Base-by-base conservation (phyloP, 2,888 invertebrate genomes). In the Onchidella celtica region DNA sequence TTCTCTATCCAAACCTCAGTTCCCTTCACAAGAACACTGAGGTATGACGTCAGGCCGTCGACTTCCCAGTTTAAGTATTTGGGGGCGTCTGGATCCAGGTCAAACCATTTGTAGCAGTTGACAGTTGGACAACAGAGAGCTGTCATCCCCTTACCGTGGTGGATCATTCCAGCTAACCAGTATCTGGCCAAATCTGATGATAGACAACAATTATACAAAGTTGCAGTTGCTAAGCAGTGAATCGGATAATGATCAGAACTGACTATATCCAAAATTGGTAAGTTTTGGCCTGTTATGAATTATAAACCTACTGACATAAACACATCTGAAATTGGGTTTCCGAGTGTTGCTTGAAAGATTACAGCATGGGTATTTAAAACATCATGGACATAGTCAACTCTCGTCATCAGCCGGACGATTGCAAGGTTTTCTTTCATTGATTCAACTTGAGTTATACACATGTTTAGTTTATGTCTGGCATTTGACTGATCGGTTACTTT, bases 131-230 rank as follows among this genome's bases (percentile, higher is more conserved):
- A 66, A 32, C 55, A 76, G 17, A 83, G 29, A 1, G 79, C 70
- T 34, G 83, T 80, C 57, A 83, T 57, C 4, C 76, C 75, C 24
- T 38, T 47, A 17, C 75, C 83, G 24, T 83, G 83, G n/a, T 55
- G 29, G 29, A 83, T 55, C 65, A 83, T 36, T n/a, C 83, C 83
- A 38, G 79, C 80, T 17, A 79, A 40, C 83, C 83, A 83, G 27
- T 32, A 29, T 36, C 36, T 34, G 6, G 73, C 73, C 11, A 73
- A 11, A 61, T 73, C 73, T 73, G 36, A 32, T 34, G 3, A 73
- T 17, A 47, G 17, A 17, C 6, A 47, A 47, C 6, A 47, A 47
- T 11, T 11, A 47, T 11, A 63, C 29, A 29, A 2, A 6, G 29
- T 29, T 24, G 27, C 21, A 11, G n/a, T 59, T 59, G n/a, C 59